Base-by-base conservation (phyloP, 2,113 vertebrate species). In the Furnarius figulus region DNA sequence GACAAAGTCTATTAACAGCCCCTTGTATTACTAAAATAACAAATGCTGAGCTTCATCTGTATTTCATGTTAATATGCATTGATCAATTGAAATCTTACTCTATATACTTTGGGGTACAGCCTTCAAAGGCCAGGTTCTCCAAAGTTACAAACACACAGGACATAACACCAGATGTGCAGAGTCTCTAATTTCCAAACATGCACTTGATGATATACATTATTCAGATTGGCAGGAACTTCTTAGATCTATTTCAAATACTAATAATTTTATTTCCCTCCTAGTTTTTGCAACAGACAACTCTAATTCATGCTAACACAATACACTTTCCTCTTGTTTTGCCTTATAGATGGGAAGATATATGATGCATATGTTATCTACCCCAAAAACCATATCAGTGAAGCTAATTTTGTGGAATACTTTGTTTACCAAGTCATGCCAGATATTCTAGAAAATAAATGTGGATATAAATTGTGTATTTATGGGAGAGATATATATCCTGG, bases 301-400 rank as follows among this genome's bases (percentile, higher is more conserved):
- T 90, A 66, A 84, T 65, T 25, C 17, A 71, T 30, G n/a, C 44
- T 91, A 37, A 73, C n/a, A 50, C 27, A 16, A 39, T 22, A 18
- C 8, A 11, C 9, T 65, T 90, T 23, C 33, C 10, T 83, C 46
- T 84, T 91, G 18, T 47, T 97, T 89, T 94, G 21, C 19, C 56
- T 96, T 95, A 87, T 93, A 91, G 99, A 99, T 94, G 99, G 98
- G 40, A 99, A 99, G 93, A 79, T 98, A 77, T 99, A 99, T 11
- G 99, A 99, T 55, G 99, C 99, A 1, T 99, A 99, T 20, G 92
- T 99, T 59, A 98, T 98, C n/a, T 99, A 98, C 80, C 98, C 99
- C 1, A 97, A 95, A 49, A 53, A 6, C 3, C 93, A 91, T 19
- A 87, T 62, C 21, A 72, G 10, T 30, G 93, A 67, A 58, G 67